Conservation (phyloP, 2,113 vertebrate genomes). For the Vulpes lagopus region DNA sequence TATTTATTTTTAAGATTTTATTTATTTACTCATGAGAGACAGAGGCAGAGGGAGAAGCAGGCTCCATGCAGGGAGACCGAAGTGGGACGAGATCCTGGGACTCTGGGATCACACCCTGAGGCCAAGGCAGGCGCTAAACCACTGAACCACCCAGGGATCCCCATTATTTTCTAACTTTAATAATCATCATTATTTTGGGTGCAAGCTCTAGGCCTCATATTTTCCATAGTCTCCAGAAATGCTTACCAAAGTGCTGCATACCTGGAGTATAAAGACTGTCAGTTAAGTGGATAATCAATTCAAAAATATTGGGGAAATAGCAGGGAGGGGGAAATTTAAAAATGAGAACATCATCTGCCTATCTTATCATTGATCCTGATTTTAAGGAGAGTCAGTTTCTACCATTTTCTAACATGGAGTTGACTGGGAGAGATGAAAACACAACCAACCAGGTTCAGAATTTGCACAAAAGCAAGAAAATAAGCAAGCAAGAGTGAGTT, state of each 20-base stretch:
- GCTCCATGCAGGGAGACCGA: too few relatives aligned
- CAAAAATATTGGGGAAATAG: not conserved
- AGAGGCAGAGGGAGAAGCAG: too few relatives aligned
- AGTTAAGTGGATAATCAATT: not conserved
- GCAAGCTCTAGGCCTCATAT: not conserved
- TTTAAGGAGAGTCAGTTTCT: not conserved
- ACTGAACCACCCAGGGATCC: too few relatives aligned
- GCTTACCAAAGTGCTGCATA: not conserved
- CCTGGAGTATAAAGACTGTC: not conserved
- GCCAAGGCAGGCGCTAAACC: too few relatives aligned
- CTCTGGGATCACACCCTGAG: too few relatives aligned
- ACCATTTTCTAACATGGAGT: not conserved
- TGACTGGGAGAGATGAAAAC: not conserved
- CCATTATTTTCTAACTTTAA: not conserved
- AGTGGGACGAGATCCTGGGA: too few relatives aligned
- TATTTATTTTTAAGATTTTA: too few relatives aligned
- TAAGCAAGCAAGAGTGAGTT: not conserved
- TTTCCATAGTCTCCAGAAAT: not conserved
- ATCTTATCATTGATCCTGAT: not conserved
- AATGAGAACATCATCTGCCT: not conserved
- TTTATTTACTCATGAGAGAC: too few relatives aligned
- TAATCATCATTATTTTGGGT: not conserved
- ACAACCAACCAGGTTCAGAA: not conserved
- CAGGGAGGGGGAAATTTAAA: not conserved
- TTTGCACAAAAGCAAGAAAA: not conserved